These are phyloP conservation scores for Nasonia giraulti DNA, from an alignment of 1,140 invertebrate genomes.

Conservation along the genomic window DNA sequence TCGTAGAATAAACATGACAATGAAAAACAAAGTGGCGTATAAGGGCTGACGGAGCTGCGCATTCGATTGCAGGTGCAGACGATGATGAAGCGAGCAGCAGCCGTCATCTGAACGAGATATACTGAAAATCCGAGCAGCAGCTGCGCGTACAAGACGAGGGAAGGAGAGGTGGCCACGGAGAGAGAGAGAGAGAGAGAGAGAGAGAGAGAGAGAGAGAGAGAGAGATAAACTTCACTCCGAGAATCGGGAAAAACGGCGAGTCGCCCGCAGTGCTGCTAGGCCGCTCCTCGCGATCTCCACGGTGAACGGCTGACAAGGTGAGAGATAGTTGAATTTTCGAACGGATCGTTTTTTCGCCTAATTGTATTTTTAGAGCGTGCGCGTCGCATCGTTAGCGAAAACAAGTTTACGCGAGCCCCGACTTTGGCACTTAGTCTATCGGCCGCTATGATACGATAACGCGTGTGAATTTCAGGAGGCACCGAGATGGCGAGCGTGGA, in stretches of 20 bases:
- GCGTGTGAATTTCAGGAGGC: neutral
- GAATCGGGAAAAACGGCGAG: neutral
- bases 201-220: neutral
- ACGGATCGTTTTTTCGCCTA: no score
- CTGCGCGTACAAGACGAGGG: neutral
- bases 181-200: no score
- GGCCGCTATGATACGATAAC: no score
- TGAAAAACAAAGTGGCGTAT: neutral
- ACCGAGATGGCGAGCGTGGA: slow-evolving; percentile 75
- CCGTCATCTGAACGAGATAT: neutral
- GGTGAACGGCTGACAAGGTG: neutral
- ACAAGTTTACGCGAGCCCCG: no score
- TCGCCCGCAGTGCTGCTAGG: neutral
- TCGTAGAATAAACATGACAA: no score
- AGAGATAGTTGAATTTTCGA: neutral
- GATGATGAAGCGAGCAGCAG: neutral
- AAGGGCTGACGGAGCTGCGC: neutral
- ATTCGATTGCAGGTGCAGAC: neutral
- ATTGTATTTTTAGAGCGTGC: no score
- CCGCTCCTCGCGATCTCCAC: neutral
- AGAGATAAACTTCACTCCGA: neutral
- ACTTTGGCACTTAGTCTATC: no score
- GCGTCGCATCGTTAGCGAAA: no score
- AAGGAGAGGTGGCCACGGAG: no score
- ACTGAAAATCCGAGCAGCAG: no score